These are phyloP conservation scores for Acromyrmex echinatior DNA, from an alignment of 1,140 invertebrate species.

Conservation along the genomic window DNA sequence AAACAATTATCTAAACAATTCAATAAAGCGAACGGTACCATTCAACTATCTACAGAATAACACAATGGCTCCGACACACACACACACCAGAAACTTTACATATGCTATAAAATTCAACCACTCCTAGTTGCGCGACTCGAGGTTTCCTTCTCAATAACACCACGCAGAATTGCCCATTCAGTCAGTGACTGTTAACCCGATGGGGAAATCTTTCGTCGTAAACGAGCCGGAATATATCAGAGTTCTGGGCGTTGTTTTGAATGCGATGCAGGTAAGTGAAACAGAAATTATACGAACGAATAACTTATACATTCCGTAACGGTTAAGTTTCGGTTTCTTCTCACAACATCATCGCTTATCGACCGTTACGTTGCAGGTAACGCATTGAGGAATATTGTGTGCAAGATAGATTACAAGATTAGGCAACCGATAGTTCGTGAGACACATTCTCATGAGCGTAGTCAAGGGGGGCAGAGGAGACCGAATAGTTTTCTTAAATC, in stretches of 20 bases:
- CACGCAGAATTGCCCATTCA: slow-evolving; percentile 59
- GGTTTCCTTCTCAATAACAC: slow-evolving; percentile 57
- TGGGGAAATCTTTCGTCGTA: slow-evolving; percentile 33
- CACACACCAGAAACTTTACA: slow-evolving; percentile 42
- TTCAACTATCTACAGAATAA: not conserved
- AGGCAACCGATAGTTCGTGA: not conserved
- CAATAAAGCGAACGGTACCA: not conserved
- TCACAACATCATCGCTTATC: not conserved
- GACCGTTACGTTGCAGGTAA: not conserved
- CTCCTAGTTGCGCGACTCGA: slow-evolving; percentile 62
- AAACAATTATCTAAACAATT: slow-evolving; percentile 26
- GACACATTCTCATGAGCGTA: not conserved
- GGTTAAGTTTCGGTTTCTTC: slow-evolving; percentile 34
- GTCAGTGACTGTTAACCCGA: slow-evolving; percentile 34
- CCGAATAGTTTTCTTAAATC: too few relatives aligned
- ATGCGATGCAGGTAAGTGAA: slow-evolving; percentile 24
- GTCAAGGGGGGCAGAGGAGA: too few relatives aligned
- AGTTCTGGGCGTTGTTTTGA: not conserved
- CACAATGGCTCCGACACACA: not conserved
- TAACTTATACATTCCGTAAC: slow-evolving; percentile 42
- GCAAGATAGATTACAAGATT: not conserved
- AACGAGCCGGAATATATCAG: slow-evolving; percentile 13
- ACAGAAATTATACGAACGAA: slow-evolving; percentile 43
- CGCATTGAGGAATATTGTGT: not conserved
- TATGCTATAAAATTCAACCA: slow-evolving; percentile 59